Evolutionary conservation across 2,797 vertebrate species (phyloP), one percentile per base, ranked within the genome.

Genomic region (Columba guinea): DNA sequence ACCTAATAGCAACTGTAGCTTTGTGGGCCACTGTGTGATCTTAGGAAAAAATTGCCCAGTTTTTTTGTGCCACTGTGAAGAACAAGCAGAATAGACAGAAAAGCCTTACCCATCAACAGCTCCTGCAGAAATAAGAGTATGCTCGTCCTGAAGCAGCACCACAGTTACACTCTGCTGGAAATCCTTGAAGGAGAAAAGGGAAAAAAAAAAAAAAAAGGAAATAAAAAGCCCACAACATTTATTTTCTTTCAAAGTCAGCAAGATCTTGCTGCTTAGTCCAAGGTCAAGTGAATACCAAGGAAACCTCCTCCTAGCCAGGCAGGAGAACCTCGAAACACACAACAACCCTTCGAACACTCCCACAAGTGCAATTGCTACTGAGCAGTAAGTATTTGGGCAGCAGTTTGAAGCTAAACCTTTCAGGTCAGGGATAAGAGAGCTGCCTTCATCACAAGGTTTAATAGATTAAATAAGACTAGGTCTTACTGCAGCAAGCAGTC

Each of bases 81-180:
- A 90, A 52, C 35, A 89, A 8, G 44, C 13, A 52, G 62, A 75
- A 87, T 0, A 89, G 82, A 59, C 8, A 79, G 62, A 53, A 64
- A 95, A 80, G 27, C 89, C 97, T 98, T 97, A 99, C 99, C 99
- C 99, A 89, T 99, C 99, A 46, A 99, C 99, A 13, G 99, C 99
- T 91, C 99, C 99, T 10, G 99, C 98, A 37, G 99, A 99, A 91
- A 99, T 98, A 81, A 99, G 98, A 4, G 98, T 99, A 96, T 99
- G 98, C 84, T 99, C 98, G 7, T 99, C 99, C 74, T 98, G 98
- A 97, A 99, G 99, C 91, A 99, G 91, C 91, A 99, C 99, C 84
- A 99, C 99, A 0, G 99, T 99, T 79, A 99, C 99, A 55, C 99
- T 99, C 97, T 99, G 99, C 96, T 99, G 99, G 80, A 98, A 98